Percentiles rank a stretch among this genome's conserved stretches.
phyloP scores from a whole-genome alignment of 2,113 vertebrate species.

The Centrocercus urophasianus region DNA sequence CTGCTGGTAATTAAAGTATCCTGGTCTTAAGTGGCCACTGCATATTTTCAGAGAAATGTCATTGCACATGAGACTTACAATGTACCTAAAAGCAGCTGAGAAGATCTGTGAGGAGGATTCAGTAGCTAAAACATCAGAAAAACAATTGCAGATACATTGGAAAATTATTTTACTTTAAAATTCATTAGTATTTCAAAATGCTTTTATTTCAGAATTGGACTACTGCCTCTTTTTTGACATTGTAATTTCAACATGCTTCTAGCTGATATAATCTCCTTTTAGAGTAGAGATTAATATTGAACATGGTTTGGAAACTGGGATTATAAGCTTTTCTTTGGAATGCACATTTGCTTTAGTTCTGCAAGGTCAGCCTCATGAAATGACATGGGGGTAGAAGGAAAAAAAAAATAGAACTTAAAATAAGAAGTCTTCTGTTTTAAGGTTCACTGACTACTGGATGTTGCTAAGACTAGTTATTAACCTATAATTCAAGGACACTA shows the following conservation, averaged over 20 bases:
- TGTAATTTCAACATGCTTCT: not conserved
- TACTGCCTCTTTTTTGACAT: not conserved
- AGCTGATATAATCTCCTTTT: not conserved
- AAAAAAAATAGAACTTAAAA: not conserved
- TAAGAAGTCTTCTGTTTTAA: not conserved
- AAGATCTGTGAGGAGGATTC: not conserved
- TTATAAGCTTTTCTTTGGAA: conserved; percentile 17
- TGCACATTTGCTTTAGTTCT: not conserved
- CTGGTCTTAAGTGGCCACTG: not conserved
- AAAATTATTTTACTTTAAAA: not conserved
- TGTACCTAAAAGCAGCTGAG: not conserved
- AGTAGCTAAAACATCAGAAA: not conserved
- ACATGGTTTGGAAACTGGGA: not conserved
- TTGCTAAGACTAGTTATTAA: not conserved
- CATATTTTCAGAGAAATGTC: not conserved
- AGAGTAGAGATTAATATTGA: not conserved
- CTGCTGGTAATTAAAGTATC: not conserved
- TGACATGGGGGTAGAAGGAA: not conserved
- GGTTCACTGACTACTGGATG: not conserved
- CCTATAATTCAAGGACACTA: not conserved
- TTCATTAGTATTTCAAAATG: not conserved
- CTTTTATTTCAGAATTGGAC: not conserved
- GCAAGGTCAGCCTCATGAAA: not conserved
- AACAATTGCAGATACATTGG: not conserved
- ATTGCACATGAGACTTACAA: not conserved